These are phyloP conservation scores for Drosophila navojoa DNA, from an alignment of 1,140 invertebrate genomes.

Conservation along the genomic window DNA sequence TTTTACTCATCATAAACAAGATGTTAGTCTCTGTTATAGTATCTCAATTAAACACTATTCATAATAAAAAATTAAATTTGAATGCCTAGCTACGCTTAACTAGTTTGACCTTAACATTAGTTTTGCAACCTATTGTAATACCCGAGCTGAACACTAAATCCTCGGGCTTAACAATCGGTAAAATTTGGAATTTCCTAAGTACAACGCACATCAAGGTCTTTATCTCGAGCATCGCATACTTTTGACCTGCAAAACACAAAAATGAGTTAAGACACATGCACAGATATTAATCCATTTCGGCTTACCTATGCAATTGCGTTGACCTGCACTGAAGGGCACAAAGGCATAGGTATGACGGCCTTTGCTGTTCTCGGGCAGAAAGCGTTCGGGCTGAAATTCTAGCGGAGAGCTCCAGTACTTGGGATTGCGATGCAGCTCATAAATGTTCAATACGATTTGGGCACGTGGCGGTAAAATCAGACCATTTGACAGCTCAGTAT, in stretches of 20 bases:
- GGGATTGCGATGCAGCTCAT: slow-evolving; percentile 86
- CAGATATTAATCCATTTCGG: too few species aligned
- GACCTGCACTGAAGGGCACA: slow-evolving; percentile 86
- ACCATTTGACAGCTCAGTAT: slow-evolving; percentile 79
- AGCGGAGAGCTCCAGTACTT: slow-evolving; percentile 89
- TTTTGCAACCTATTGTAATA: slow-evolving; percentile 60
- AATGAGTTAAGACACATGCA: too few species aligned
- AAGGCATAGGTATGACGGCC: slow-evolving; percentile 84
- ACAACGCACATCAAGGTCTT: slow-evolving; percentile 84
- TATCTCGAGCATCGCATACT: slow-evolving; percentile 84
- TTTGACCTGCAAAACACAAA: slow-evolving; percentile 64
- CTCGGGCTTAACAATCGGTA: slow-evolving; percentile 77
- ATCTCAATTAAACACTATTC: too few species aligned
- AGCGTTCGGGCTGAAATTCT: slow-evolving; percentile 90
- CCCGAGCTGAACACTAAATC: slow-evolving; percentile 58
- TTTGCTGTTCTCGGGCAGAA: slow-evolving; percentile 87
- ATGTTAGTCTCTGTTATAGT: neutral
- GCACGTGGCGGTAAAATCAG: slow-evolving; percentile 84
- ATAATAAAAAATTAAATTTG: too few species aligned
- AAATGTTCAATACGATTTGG: slow-evolving; percentile 83
- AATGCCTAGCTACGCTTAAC: slow-evolving; percentile 31
- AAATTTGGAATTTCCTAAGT: slow-evolving; percentile 71
- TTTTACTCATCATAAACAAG: too few species aligned
- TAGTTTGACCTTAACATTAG: slow-evolving; percentile 64
- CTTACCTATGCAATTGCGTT: slow-evolving; percentile 77